A percentile compares a stretch with the other conserved stretches of the same genome.
Evolutionary conservation across 2,113 vertebrate species (phyloP).

Genomic region (Platysteira castanea): DNA sequence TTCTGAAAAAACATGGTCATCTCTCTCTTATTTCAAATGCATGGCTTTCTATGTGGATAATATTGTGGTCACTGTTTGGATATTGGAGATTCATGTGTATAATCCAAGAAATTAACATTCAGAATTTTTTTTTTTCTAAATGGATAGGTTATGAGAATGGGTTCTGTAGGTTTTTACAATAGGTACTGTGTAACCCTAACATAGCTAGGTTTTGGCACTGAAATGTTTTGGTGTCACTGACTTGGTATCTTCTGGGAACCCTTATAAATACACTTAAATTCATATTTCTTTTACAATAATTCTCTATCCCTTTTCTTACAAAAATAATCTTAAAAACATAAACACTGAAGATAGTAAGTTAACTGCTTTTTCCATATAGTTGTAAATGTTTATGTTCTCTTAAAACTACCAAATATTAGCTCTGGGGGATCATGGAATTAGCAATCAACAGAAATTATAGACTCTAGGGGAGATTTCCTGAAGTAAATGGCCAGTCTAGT

Average conservation of each 20-base stretch:
- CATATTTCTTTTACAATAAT: background rate
- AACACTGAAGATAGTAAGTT: background rate
- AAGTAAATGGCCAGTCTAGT: background rate
- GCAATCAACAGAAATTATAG: background rate
- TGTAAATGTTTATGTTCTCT: background rate
- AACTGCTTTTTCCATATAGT: background rate
- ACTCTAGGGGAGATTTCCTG: background rate
- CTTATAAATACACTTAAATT: background rate
- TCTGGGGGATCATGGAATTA: background rate
- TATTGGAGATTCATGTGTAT: background rate
- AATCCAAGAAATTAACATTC: background rate
- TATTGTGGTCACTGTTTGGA: background rate
- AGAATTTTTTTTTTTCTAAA: background rate
- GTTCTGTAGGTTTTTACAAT: background rate
- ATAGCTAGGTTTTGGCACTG: background rate
- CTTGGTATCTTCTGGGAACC: background rate
- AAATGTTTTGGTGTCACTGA: background rate
- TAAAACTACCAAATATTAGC: background rate
- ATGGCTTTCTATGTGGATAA: background rate
- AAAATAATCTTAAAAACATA: background rate
- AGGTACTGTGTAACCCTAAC: background rate
- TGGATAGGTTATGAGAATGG: background rate
- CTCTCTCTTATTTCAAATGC: background rate
- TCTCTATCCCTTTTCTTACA: background rate
- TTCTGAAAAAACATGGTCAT: background rate